Evolutionary conservation across 2,797 vertebrate species (phyloP).

Genomic region (Sparidentex hasta): DNA sequence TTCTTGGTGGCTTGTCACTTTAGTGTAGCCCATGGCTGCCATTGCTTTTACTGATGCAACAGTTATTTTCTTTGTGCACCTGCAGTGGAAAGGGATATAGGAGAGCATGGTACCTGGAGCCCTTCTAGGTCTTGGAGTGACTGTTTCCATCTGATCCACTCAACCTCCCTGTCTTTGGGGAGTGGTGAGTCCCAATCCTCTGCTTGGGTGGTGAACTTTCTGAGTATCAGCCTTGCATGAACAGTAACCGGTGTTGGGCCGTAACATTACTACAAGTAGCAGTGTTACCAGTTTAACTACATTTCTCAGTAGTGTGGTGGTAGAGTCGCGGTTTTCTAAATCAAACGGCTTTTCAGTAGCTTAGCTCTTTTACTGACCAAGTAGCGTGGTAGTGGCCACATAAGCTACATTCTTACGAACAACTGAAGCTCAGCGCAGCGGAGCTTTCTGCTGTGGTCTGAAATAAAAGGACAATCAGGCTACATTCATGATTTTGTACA

Average conservation of each 20-base stretch:
- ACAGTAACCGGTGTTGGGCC: neutral
- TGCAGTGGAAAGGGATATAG: neutral
- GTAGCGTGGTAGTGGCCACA: too few species aligned
- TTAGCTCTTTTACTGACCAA: too few species aligned
- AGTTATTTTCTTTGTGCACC: neutral
- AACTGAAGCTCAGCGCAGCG: too few species aligned
- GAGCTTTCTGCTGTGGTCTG: too few species aligned
- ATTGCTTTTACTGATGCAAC: neutral
- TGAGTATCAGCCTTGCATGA: neutral
- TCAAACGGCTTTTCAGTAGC: too few species aligned
- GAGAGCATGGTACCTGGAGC: constrained; percentile 3
- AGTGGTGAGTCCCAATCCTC: neutral
- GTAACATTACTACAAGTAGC: too few species aligned
- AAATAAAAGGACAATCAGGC: too few species aligned
- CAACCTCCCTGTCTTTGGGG: neutral
- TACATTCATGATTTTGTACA: too few species aligned
- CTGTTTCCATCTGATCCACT: constrained; percentile 4
- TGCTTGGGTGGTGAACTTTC: neutral
- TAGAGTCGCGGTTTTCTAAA: too few species aligned
- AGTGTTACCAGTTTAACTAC: too few species aligned
- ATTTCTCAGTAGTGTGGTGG: too few species aligned
- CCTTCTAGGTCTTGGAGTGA: constrained; percentile 1
- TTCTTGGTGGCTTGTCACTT: neutral
- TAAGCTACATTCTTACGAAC: too few species aligned
- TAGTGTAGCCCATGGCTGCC: constrained; percentile 1